Base-by-base conservation (phyloP, 2,113 vertebrate species). In the Laticauda laticaudata region DNA sequence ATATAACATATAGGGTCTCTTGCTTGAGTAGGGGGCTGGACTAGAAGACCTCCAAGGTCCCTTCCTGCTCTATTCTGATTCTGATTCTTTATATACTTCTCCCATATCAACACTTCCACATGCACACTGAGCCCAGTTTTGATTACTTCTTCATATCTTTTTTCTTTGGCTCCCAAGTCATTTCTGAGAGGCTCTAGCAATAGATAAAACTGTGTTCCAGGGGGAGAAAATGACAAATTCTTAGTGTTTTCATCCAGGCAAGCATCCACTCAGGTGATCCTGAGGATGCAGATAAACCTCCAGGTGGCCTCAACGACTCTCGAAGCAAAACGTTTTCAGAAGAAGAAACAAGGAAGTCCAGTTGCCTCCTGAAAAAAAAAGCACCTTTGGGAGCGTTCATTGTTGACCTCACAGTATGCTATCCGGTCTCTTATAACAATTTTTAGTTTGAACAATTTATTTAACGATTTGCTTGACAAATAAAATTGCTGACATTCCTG, bases 401-500 rank as follows among this genome's bases (percentile, higher is more conserved):
- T 48, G 3, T 90, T 57, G 87, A 88, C 45, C 57, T 10, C 0
- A 57, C 88, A 69, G 54, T 96, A 54, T 96, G 43, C 53, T n/a
- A 89, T 53, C 6, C 75, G 85, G 15, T 53, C 92, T 94, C 86
- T 87, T 75, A 92, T 69, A 34, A 20, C 86, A 51, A 57, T 39
- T 26, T 51, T 88, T 69, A 89, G 29, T 18, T 20, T 93, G 51
- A 57, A 53, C 23, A 29, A 1, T 26, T 43, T 81, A 39, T 26
- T 88, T 93, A 92, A 91, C 93, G 92, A 93, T 94, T 90, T 9
- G 85, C 64, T 95, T 81, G 59, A 43, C 94, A 96, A 96, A 97
- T 97, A 93, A 96, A 96, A 95, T 95, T 93, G 96, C 56, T 64
- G 94, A 96, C 93, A 75, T 20, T 93, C 91, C 91, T 93, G 69